These are phyloP conservation scores for Sesia bembeciformis DNA, from an alignment of 2,888 invertebrate genomes.

Conservation along the genomic window DNA sequence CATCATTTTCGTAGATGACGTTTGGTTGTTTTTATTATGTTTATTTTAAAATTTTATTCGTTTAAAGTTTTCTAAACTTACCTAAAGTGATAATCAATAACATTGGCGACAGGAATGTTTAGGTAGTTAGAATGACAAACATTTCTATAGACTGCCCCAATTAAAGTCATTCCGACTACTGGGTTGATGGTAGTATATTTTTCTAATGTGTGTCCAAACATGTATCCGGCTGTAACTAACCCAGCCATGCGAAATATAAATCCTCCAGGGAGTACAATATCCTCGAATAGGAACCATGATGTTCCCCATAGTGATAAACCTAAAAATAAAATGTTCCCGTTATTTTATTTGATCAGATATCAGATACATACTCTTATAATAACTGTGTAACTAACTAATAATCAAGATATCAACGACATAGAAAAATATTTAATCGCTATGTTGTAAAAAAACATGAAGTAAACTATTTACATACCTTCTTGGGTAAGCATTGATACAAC, in stretches of 20 bases:
- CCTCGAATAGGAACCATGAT: constrained; percentile 49
- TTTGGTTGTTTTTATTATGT: no score
- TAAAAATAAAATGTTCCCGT: constrained; percentile 20
- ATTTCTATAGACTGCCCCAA: constrained; percentile 51
- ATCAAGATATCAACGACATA: not conserved
- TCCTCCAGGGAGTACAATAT: constrained; percentile 40
- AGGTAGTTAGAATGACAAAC: constrained; percentile 44
- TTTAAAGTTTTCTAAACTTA: constrained; percentile 12
- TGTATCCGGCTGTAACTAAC: constrained; percentile 45
- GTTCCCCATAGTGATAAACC: constrained; percentile 50
- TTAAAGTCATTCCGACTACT: constrained; percentile 59
- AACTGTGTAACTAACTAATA: not conserved
- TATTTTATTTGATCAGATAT: not conserved
- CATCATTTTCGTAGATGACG: no score
- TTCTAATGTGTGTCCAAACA: constrained; percentile 54
- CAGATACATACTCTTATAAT: not conserved
- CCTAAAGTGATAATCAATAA: constrained; percentile 62
- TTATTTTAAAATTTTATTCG: no score
- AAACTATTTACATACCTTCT: no score
- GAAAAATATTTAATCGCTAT: no score
- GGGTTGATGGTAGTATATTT: constrained; percentile 53
- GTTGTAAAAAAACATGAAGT: no score
- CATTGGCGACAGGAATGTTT: constrained; percentile 38
- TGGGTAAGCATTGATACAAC: no score
- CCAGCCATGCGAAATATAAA: constrained; percentile 46